A percentile compares a stretch with the other conserved stretches of the same genome.
Evolutionary conservation across 2,113 vertebrate species (phyloP).

Genomic region (Maccullochella peelii): DNA sequence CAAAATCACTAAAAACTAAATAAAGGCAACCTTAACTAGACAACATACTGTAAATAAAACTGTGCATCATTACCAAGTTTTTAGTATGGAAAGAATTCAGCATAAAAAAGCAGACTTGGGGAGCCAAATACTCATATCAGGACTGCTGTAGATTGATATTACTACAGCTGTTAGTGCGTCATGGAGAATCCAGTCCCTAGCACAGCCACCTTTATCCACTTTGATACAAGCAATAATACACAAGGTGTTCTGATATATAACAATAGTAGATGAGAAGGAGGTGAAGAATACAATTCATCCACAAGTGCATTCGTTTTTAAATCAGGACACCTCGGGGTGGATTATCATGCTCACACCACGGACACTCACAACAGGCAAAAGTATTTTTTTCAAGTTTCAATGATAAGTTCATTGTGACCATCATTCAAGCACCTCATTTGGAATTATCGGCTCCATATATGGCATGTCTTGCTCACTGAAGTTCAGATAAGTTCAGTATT

Average conservation of each 20-base stretch:
- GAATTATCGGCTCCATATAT: neutral
- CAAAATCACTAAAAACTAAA: neutral
- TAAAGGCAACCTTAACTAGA: neutral
- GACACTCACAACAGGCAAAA: neutral
- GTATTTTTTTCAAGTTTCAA: no score
- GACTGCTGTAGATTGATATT: neutral
- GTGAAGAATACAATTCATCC: neutral
- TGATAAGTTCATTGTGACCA: neutral
- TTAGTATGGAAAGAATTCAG: neutral
- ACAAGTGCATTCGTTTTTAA: neutral
- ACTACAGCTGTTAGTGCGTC: neutral
- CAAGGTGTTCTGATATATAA: neutral
- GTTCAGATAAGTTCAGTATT: neutral
- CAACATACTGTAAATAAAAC: neutral
- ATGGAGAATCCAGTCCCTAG: neutral
- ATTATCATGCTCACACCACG: neutral
- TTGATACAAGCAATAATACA: neutral
- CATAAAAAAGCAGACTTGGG: neutral
- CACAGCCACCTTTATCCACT: neutral
- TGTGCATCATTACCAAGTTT: neutral
- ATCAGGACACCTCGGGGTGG: neutral
- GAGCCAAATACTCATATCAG: no score
- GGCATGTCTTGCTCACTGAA: neutral
- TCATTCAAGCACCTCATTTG: neutral
- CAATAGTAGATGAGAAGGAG: neutral